Evolutionary conservation across 2,888 invertebrate species (phyloP).

Genomic region (Metalampra italica): DNA sequence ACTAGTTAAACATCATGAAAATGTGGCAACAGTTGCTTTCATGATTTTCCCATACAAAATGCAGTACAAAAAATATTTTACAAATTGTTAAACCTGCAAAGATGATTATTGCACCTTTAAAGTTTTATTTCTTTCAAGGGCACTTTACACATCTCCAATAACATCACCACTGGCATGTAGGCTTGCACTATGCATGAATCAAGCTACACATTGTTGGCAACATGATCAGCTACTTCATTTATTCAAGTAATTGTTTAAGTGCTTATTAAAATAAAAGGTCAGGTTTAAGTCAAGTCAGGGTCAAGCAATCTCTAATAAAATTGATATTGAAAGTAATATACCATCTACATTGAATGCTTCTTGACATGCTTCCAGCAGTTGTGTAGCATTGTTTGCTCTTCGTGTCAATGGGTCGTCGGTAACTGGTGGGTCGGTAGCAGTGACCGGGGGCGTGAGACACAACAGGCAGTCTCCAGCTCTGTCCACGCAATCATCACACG

Average conservation of each 20-base stretch:
- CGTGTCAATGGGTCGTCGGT: conserved; percentile 36
- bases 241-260: too few relatives aligned
- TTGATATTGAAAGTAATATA: conserved; percentile 19
- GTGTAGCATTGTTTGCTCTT: conserved; percentile 37
- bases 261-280: too few relatives aligned
- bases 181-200: too few relatives aligned
- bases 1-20: background rate
- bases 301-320: too few relatives aligned
- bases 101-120: too few relatives aligned
- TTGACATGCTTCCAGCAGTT: conserved; percentile 42
- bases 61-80: background rate
- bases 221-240: too few relatives aligned
- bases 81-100: conserved; percentile 1
- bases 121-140: too few relatives aligned
- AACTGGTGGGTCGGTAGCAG: conserved; percentile 13
- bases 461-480: conserved; percentile 35
- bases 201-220: too few relatives aligned
- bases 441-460: conserved; percentile 38
- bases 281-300: too few relatives aligned
- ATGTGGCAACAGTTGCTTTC: too few relatives aligned
- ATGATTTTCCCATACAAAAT: background rate
- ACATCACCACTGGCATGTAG: too few relatives aligned
- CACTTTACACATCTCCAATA: too few relatives aligned
- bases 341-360: conserved; percentile 52
- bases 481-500: conserved; percentile 47